A percentile compares a stretch with the other conserved stretches of the same genome.
These are phyloP conservation scores for Cettia cetti DNA, from an alignment of 2,113 vertebrate genomes.

Conservation along the genomic window DNA sequence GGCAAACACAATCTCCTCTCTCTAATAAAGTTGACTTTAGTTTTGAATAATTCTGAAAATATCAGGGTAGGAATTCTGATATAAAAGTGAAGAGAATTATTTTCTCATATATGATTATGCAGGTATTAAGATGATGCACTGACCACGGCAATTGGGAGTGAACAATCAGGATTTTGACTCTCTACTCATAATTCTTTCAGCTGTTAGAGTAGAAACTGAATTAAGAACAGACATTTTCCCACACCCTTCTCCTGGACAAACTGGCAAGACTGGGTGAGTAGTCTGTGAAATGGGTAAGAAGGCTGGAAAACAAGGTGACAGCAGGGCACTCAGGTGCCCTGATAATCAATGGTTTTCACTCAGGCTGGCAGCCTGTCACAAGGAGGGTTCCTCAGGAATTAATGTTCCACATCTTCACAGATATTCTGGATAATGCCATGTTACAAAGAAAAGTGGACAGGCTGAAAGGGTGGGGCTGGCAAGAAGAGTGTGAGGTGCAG, in stretches of 20 bases:
- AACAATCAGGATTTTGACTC: not conserved
- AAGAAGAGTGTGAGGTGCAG: not conserved
- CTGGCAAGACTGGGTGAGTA: not conserved
- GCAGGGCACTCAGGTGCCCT: no score
- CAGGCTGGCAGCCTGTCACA: not conserved
- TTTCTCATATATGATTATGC: not conserved
- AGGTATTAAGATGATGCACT: not conserved
- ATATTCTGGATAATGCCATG: not conserved
- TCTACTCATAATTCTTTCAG: not conserved
- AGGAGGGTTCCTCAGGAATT: fast-evolving
- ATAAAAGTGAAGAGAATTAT: not conserved
- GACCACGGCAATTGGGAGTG: not conserved
- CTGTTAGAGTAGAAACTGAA: not conserved
- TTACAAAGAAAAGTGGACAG: not conserved
- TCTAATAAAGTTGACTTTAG: not conserved
- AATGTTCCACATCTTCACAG: not conserved
- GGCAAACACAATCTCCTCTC: not conserved
- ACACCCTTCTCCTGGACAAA: not conserved
- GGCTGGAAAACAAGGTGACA: no score
- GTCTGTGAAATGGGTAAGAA: not conserved
- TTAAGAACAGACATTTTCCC: not conserved
- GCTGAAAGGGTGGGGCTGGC: not conserved
- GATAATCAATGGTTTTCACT: not conserved
- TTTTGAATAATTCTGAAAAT: not conserved
- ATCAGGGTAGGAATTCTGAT: not conserved